These are phyloP conservation scores for Crepidodera aurea DNA, from an alignment of 2,888 invertebrate species.

Conservation along the genomic window DNA sequence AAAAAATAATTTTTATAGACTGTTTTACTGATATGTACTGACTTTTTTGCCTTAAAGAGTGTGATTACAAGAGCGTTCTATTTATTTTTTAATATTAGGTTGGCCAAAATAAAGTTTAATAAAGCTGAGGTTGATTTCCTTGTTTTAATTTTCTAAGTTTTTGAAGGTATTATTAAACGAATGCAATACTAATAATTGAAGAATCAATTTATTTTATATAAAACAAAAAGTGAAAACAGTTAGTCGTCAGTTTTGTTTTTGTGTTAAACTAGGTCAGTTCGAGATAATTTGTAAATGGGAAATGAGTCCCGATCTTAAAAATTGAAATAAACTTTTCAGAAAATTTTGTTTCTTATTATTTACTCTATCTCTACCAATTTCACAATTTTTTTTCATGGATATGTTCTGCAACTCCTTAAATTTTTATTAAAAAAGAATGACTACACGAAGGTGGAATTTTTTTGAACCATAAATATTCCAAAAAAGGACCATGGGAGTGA, in stretches of 20 bases:
- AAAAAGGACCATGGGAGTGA: too few species aligned
- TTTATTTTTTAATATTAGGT: slow-evolving; percentile 35
- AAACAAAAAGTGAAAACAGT: not conserved
- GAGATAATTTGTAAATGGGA: slow-evolving; percentile 5
- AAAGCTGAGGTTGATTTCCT: slow-evolving; percentile 24
- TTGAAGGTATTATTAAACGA: slow-evolving; percentile 3
- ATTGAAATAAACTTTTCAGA: not conserved
- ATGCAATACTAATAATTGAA: slow-evolving; percentile 4
- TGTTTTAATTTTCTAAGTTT: slow-evolving; percentile 12
- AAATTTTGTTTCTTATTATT: not conserved
- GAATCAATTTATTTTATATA: not conserved
- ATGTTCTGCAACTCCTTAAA: too few species aligned
- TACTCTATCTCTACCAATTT: too few species aligned
- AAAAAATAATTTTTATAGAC: slow-evolving; percentile 44
- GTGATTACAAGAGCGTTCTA: slow-evolving; percentile 34
- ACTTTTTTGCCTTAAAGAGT: slow-evolving; percentile 34
- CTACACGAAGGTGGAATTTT: too few species aligned
- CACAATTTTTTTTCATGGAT: too few species aligned
- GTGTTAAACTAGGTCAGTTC: slow-evolving; percentile 1
- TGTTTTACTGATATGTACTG: slow-evolving; percentile 27
- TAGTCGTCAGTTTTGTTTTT: not conserved
- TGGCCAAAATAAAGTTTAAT: slow-evolving; percentile 33
- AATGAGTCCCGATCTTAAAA: slow-evolving; percentile 1
- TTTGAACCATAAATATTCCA: too few species aligned
- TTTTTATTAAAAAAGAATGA: too few species aligned